Evolutionary conservation across 1,140 invertebrate species (phyloP), one percentile per base, ranked within the genome.

Genomic region (Drosophila pseudoobscura): DNA sequence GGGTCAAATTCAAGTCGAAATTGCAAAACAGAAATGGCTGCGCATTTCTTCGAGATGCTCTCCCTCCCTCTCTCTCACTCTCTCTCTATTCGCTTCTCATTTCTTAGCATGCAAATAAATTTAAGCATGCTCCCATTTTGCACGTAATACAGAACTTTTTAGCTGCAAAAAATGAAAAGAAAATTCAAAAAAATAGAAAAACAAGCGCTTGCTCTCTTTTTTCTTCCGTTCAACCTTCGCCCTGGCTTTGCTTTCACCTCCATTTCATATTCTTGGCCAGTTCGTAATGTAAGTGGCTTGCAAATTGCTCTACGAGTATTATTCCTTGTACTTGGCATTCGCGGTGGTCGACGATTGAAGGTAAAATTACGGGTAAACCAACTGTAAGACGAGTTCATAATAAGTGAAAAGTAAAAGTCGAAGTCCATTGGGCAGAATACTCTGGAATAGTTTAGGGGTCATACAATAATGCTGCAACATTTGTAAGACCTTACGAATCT

Each of bases 71-170:
- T 54, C 44, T 45, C 6, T 39, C 17, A 53, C 13, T 53, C 13
- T 26, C 31, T 15, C 43, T 11, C 13, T 52, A n/a, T 52, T 9
- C 22, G 13, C n/a, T 52, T 11, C 24, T 20, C 51, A 43, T 46
- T 17, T 43, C 51, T 53, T 57, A 63, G 44, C 56, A 58, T 76
- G 60, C 43, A 64, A 77, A 78, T 80, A 80, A 80, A 80, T 80
- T 80, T 76, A 65, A 78, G 69, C 57, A 39, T 78, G 64, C 64
- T 55, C 78, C 63, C 70, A 82, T 83, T 83, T 78, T 66, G 80
- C 80, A 84, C 75, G 80, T 84, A 84, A 78, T 84, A 75, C 75
- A 68, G 69, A 83, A 71, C 63, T 82, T 82, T 77, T 69, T 74
- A 70, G 69, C 78, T 65, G 75, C 56, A 55, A 62, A 68, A 72